phyloP scores from a whole-genome alignment of 1,140 invertebrate species.

The Pectinophora gossypiella region DNA sequence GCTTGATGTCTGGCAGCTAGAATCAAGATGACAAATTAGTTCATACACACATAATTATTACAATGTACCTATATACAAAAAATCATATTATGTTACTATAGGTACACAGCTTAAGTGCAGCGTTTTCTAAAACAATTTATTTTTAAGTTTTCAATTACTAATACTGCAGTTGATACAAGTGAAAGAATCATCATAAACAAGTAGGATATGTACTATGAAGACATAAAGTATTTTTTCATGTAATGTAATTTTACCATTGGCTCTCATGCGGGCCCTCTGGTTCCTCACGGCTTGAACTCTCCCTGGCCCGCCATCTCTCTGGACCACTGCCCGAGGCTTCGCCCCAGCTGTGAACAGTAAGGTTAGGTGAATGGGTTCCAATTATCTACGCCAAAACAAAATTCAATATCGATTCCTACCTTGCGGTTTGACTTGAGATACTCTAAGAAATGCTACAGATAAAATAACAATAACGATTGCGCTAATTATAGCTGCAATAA shows the following conservation, averaged over 20 bases:
- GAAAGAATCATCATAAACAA: too few relatives aligned
- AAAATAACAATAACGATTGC: constrained; percentile 49
- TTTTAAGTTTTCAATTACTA: too few relatives aligned
- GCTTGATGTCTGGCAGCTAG: constrained; percentile 58
- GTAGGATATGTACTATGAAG: neutral
- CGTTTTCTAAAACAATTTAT: too few relatives aligned
- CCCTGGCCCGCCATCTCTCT: constrained; percentile 74
- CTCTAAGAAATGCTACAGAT: constrained; percentile 42
- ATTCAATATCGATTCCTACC: constrained; percentile 24
- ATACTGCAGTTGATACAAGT: too few relatives aligned
- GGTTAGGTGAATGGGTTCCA: neutral
- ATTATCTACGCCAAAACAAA: neutral
- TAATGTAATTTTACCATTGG: constrained; percentile 63
- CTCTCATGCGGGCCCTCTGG: constrained; percentile 78
- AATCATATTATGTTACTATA: too few relatives aligned
- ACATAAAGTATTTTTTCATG: neutral
- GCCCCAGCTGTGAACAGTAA: constrained; percentile 35
- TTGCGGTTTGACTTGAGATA: constrained; percentile 42
- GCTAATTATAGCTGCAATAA: constrained; percentile 56
- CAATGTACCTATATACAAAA: too few relatives aligned
- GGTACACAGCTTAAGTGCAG: too few relatives aligned
- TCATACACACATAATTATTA: too few relatives aligned
- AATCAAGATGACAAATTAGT: too few relatives aligned
- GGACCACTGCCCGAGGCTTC: constrained; percentile 43
- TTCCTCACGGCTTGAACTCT: constrained; percentile 78